Percentiles rank a stretch among this genome's conserved stretches.
These are phyloP conservation scores for Myripristis murdjan DNA, from an alignment of 2,797 vertebrate species.

Conservation along the genomic window DNA sequence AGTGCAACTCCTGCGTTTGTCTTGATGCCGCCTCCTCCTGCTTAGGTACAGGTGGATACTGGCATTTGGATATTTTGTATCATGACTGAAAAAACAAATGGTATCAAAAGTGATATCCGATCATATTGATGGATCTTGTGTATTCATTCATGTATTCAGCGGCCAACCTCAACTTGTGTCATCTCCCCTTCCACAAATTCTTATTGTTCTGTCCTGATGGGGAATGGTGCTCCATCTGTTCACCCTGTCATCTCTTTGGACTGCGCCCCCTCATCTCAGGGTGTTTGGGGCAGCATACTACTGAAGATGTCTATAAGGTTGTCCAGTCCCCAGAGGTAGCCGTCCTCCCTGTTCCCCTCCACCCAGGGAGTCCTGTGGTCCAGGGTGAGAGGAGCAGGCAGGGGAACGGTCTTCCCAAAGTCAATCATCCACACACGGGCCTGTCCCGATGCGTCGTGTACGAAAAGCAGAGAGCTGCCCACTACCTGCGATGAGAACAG, in stretches of 20 bases:
- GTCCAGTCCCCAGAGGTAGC: conserved; percentile 93
- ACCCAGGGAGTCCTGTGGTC: conserved; percentile 91
- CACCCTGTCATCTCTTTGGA: background rate
- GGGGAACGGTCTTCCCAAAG: conserved; percentile 92
- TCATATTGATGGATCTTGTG: background rate
- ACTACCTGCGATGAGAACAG: conserved; percentile 86
- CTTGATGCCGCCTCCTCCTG: conserved; percentile 8
- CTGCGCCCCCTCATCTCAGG: conserved; percentile 43
- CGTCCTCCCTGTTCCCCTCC: conserved; percentile 92
- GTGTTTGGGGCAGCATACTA: conserved; percentile 71
- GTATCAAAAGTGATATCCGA: conserved; percentile 3
- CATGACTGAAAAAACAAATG: background rate
- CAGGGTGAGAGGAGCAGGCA: conserved; percentile 81
- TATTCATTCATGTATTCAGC: conserved; percentile 7
- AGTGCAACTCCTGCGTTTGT: conserved; percentile 14
- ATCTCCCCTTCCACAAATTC: background rate
- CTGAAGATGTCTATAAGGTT: conserved; percentile 88
- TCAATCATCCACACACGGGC: conserved; percentile 96
- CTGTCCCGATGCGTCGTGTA: conserved; percentile 89
- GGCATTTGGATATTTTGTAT: conserved; percentile 40
- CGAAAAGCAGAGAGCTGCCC: conserved; percentile 93
- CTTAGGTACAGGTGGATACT: conserved; percentile 30
- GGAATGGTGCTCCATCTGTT: conserved; percentile 10
- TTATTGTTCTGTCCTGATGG: conserved; percentile 10
- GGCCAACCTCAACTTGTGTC: conserved; percentile 14